phyloP scores from a whole-genome alignment of 1,140 invertebrate genomes.

The Globodera ellingtonae region DNA sequence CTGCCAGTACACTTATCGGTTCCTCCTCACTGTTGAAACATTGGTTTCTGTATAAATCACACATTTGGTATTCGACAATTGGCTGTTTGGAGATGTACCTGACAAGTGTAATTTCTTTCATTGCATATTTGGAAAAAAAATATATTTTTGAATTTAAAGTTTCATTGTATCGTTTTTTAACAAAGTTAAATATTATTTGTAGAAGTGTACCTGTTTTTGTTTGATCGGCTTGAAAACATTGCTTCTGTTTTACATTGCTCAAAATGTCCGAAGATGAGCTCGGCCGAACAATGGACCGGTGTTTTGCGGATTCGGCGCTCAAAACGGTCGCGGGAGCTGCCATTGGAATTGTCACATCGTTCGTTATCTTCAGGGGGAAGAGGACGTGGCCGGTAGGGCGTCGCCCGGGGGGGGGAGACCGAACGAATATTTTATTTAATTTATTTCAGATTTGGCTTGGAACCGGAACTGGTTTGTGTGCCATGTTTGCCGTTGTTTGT shows the following conservation, averaged over 20 bases:
- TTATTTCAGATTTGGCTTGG: slow-evolving; percentile 43
- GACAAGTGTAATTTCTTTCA: neutral
- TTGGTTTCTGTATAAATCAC: too few relatives aligned
- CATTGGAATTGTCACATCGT: slow-evolving; percentile 45
- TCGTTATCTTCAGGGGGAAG: slow-evolving; percentile 45
- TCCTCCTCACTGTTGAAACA: too few relatives aligned
- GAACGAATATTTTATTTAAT: neutral
- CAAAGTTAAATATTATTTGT: neutral
- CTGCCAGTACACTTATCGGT: too few relatives aligned
- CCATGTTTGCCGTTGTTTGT: neutral
- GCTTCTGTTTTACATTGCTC: neutral
- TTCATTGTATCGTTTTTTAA: neutral
- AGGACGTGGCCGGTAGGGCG: slow-evolving; percentile 28
- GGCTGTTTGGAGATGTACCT: too few relatives aligned
- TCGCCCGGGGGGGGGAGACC: too few relatives aligned
- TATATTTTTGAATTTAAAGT: neutral
- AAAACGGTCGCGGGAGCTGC: slow-evolving; percentile 48
- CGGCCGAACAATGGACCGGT: slow-evolving; percentile 49
- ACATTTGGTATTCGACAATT: too few relatives aligned
- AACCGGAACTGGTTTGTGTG: slow-evolving; percentile 43
- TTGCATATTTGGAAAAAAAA: neutral
- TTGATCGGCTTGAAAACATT: too few relatives aligned
- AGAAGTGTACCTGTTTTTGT: too few relatives aligned
- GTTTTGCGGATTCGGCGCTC: slow-evolving; percentile 49
- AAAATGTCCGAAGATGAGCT: slow-evolving; percentile 42